Conservation (phyloP, 1,140 invertebrate species). For the Brachionus plicatilis region DNA sequence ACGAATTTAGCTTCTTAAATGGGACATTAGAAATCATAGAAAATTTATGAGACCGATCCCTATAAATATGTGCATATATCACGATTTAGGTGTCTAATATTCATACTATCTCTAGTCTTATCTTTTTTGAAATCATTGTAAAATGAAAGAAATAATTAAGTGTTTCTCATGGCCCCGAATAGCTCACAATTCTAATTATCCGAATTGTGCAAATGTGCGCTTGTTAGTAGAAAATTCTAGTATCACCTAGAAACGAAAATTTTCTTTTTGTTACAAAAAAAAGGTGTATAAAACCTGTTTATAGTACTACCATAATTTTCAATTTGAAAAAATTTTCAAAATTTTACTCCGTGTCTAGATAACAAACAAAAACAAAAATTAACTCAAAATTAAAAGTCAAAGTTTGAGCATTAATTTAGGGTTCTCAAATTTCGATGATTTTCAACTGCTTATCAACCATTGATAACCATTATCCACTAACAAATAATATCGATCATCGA, state of each 20-base stretch:
- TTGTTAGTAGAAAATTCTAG: not conserved
- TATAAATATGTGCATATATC: not conserved
- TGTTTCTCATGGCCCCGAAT: not conserved
- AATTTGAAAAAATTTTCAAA: not conserved
- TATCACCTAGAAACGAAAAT: not conserved
- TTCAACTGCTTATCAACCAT: not conserved
- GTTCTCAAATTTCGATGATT: constrained; percentile 28
- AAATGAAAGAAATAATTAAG: not conserved
- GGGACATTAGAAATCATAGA: not conserved
- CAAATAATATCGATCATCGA: not conserved
- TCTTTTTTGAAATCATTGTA: not conserved
- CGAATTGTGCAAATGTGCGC: not conserved
- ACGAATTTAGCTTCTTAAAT: not conserved
- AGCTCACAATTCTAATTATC: not conserved
- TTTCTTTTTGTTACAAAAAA: not conserved
- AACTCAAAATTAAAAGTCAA: not conserved
- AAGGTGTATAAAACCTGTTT: not conserved
- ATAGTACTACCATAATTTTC: not conserved
- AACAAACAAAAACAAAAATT: not conserved
- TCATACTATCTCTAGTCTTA: not conserved
- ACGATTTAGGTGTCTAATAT: not conserved
- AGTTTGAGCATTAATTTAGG: not conserved
- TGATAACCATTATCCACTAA: not conserved
- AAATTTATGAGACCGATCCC: not conserved
- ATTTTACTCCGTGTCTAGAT: not conserved